A percentile compares a stretch with the other conserved stretches of the same genome.
These are phyloP conservation scores for Apodemia duryi DNA, from an alignment of 2,888 invertebrate genomes.

Conservation along the genomic window DNA sequence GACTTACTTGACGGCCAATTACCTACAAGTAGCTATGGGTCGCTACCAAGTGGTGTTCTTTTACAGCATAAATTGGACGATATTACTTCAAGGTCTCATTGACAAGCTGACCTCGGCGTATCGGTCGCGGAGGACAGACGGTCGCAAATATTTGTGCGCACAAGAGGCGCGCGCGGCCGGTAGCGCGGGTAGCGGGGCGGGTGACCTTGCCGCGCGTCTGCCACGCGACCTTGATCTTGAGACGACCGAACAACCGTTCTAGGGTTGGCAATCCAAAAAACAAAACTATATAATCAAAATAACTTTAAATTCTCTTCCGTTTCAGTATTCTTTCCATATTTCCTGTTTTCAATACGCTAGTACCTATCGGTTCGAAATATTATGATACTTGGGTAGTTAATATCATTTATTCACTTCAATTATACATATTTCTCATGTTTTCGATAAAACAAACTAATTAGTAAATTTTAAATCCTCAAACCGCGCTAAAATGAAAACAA, in stretches of 20 bases:
- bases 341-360: neutral
- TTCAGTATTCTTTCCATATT: neutral
- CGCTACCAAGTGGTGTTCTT: constrained; percentile 37
- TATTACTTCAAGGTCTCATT: constrained; percentile 73
- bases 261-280: constrained; percentile 23
- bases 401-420: no score
- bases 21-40: neutral
- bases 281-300: neutral
- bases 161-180: constrained; percentile 42
- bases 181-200: constrained; percentile 39
- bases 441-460: no score
- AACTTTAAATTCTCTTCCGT: neutral
- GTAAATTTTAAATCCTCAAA: no score
- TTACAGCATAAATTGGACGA: constrained; percentile 66
- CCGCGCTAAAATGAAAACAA: no score
- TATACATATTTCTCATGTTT: no score
- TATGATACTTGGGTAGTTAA: no score
- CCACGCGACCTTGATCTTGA: constrained; percentile 76
- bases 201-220: constrained; percentile 74
- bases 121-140: constrained; percentile 78
- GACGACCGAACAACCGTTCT: constrained; percentile 64
- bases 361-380: neutral
- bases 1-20: neutral
- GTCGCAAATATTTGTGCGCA: constrained; percentile 76
- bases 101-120: constrained; percentile 75